These are phyloP conservation scores for Lipophrys pholis DNA, from an alignment of 2,113 vertebrate species.

Conservation along the genomic window DNA sequence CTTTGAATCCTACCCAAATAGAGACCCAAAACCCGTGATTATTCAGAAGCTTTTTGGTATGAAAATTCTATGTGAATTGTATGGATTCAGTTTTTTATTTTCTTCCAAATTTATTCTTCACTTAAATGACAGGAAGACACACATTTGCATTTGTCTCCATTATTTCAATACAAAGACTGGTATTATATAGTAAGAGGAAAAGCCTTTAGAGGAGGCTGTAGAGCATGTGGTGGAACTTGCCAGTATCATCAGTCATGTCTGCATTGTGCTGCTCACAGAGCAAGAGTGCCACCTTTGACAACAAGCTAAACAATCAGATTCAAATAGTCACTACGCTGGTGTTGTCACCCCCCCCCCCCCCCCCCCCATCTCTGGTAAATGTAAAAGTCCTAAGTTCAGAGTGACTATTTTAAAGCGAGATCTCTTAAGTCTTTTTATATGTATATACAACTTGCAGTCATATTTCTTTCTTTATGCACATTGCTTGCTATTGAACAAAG, in stretches of 20 bases:
- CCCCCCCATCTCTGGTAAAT: not conserved
- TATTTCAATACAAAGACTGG: conserved; percentile 11
- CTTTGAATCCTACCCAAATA: conserved; percentile 7
- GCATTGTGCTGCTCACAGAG: conserved; percentile 31
- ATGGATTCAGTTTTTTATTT: too few relatives aligned
- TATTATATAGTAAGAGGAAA: not conserved
- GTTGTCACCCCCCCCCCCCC: too few relatives aligned
- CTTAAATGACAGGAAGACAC: not conserved
- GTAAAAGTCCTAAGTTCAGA: not conserved
- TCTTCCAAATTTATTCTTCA: too few relatives aligned
- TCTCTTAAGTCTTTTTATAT: not conserved
- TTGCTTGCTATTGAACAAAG: too few relatives aligned
- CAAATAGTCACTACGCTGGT: conserved; percentile 20
- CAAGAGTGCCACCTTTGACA: not conserved
- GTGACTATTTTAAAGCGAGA: not conserved
- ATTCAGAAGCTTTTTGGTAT: conserved; percentile 24
- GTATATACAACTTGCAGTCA: too few relatives aligned
- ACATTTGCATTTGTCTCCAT: conserved; percentile 26
- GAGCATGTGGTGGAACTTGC: conserved; percentile 54
- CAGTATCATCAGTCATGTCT: conserved; percentile 21
- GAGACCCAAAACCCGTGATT: conserved; percentile 19
- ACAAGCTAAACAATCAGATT: conserved; percentile 9
- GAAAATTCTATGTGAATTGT: too few relatives aligned
- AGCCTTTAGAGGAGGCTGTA: conserved; percentile 15
- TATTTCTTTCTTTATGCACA: too few relatives aligned